These are phyloP conservation scores for Agonopterix alstromeriana DNA, from an alignment of 2,888 invertebrate species.

Conservation along the genomic window DNA sequence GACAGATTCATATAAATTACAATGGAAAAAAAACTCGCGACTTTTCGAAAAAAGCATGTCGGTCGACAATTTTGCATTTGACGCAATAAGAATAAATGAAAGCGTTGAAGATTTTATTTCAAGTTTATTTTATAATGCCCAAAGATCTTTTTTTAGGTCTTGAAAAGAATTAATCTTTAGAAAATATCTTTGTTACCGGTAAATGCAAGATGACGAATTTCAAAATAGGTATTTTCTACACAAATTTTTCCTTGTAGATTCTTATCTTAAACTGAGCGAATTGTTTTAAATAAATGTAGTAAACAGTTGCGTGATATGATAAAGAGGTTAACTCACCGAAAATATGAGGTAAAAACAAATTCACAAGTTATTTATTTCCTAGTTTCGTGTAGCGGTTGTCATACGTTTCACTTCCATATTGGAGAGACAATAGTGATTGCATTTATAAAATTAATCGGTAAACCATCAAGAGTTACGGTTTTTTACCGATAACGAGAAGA, in stretches of 20 bases:
- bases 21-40: too few relatives aligned
- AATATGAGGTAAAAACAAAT: slow-evolving; percentile 39
- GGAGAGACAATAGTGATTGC: slow-evolving; percentile 44
- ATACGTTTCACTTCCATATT: slow-evolving; percentile 70
- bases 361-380: slow-evolving; percentile 62
- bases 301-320: slow-evolving; percentile 13
- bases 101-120: slow-evolving; percentile 19
- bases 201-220: slow-evolving; percentile 32
- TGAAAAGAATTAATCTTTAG: slow-evolving; percentile 14
- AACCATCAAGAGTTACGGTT: slow-evolving; percentile 8
- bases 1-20: too few relatives aligned
- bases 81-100: slow-evolving; percentile 31
- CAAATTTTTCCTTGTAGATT: background rate
- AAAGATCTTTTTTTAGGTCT: slow-evolving; percentile 23
- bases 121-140: slow-evolving; percentile 30
- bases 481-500: too few relatives aligned
- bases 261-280: background rate
- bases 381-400: slow-evolving; percentile 61
- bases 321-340: slow-evolving; percentile 52
- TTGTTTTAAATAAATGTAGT: slow-evolving; percentile 9
- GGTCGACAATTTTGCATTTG: slow-evolving; percentile 5
- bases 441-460: slow-evolving; percentile 8
- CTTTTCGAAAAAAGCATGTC: too few relatives aligned
- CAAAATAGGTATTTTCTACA: slow-evolving; percentile 14
- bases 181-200: slow-evolving; percentile 38